Evolutionary conservation across 2,888 invertebrate species (phyloP), one percentile per base, ranked within the genome.

Genomic region (Harpalus rubripes): DNA sequence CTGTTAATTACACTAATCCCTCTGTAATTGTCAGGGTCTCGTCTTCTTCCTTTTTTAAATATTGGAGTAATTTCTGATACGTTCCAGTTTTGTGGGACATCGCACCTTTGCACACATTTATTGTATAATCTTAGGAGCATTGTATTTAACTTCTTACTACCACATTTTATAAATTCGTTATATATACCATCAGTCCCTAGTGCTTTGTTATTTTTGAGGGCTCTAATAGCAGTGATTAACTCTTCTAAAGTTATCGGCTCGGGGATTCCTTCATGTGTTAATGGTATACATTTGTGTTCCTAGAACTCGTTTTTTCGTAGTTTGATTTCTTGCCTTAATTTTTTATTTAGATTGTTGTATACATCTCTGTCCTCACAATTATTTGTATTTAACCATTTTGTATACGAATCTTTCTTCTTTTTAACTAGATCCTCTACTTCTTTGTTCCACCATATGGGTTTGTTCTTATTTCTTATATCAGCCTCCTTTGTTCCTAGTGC

Each of bases 201-300:
- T 52, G 52, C 52, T 52, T 52, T 52, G 52, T 52, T 52, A 52
- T 52, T 52, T 52, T 52, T 52, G n/a, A 52, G 52, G 5, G 52
- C 52, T 52, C 52, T 52, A 2, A 52, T 52, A 52, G 1, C 52
- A 52, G 52, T 52, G 5, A 1, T 52, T 52, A 52, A 52, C 5
- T 52, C 52, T 52, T 52, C 52, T 52, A 52, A 52, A 52, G 52
- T 52, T 52, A 52, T 52, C 52, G 52, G 52, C 52, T 52, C 52
- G n/a, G n/a, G n/a, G n/a, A n/a, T n/a, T n/a, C n/a, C n/a, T n/a
- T n/a, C n/a, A n/a, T n/a, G n/a, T n/a, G n/a, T n/a, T n/a, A n/a
- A n/a, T n/a, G n/a, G n/a, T n/a, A n/a, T n/a, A n/a, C n/a, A n/a
- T n/a, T n/a, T n/a, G n/a, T n/a, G n/a, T n/a, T n/a, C n/a, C n/a